Percentiles rank a stretch among this genome's conserved stretches.
Evolutionary conservation across 2,888 invertebrate genomes (phyloP).

Genomic region (Willowsia nigromaculata): DNA sequence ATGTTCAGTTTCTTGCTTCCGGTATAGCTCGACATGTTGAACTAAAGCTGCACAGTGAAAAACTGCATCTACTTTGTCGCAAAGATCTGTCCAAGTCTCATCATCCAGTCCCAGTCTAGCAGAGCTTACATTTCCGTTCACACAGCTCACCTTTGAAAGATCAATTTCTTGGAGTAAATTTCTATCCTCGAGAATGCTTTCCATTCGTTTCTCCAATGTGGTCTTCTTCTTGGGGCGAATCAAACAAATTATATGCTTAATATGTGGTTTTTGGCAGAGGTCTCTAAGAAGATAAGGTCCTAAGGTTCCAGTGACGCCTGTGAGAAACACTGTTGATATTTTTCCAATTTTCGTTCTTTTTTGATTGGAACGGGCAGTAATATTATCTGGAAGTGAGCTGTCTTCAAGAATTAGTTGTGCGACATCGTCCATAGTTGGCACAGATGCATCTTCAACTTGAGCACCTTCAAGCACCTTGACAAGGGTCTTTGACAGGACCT

Average conservation of each 20-base stretch:
- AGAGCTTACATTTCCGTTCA: neutral
- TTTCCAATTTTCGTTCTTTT: neutral
- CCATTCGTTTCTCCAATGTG: neutral
- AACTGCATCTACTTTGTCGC: neutral
- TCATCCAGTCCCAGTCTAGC: neutral
- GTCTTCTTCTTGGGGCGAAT: neutral
- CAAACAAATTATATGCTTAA: constrained; percentile 37
- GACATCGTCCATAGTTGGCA: constrained; percentile 24
- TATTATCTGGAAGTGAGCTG: constrained; percentile 50
- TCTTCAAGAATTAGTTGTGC: constrained; percentile 43
- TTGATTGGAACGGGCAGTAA: neutral
- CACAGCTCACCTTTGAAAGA: neutral
- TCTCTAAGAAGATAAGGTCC: constrained; percentile 53
- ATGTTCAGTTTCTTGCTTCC: neutral
- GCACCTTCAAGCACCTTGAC: constrained; percentile 39
- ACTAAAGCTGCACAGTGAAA: constrained; percentile 1
- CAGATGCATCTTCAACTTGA: neutral
- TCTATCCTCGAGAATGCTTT: neutral
- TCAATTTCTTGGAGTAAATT: neutral
- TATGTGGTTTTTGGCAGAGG: neutral
- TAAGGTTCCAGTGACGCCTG: constrained; percentile 49
- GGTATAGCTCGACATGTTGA: neutral
- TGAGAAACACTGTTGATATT: constrained; percentile 24
- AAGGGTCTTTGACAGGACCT: constrained; percentile 16
- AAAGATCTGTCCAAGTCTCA: neutral